These are phyloP conservation scores for Myodes glareolus DNA, from an alignment of 2,113 vertebrate species.

Conservation along the genomic window DNA sequence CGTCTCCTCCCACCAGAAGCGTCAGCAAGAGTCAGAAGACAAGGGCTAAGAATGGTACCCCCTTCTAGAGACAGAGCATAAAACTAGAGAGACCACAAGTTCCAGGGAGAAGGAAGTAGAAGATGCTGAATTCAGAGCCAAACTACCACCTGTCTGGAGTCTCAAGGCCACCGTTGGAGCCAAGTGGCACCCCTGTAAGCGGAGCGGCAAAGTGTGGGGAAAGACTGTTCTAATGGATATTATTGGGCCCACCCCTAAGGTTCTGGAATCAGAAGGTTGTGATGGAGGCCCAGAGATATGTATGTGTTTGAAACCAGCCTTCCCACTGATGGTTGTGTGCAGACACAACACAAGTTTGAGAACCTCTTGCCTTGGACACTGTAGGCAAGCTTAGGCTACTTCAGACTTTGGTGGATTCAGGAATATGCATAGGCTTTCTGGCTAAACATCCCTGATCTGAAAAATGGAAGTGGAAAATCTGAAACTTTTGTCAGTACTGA, in stretches of 20 bases:
- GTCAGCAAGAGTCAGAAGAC: not conserved
- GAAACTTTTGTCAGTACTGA: not conserved
- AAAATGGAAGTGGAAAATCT: not conserved
- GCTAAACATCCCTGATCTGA: not conserved
- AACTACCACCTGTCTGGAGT: not conserved
- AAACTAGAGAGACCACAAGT: not conserved
- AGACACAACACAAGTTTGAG: not conserved
- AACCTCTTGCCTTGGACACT: not conserved
- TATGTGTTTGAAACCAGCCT: not conserved
- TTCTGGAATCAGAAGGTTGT: not conserved
- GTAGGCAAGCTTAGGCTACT: not conserved
- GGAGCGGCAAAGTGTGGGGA: not conserved
- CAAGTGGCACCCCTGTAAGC: not conserved
- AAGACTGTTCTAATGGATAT: not conserved
- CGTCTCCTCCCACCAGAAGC: not conserved
- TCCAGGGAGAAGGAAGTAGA: not conserved
- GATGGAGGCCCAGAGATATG: not conserved
- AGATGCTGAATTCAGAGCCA: not conserved
- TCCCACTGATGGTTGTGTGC: not conserved
- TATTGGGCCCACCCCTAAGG: not conserved
- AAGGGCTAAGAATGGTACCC: rapidly evolving
- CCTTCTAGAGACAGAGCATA: not conserved
- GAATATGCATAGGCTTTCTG: not conserved
- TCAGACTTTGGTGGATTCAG: not conserved
- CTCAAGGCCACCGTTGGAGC: not conserved